Base-by-base conservation (phyloP, 2,888 invertebrate species). In the Drosophila greeni region DNA sequence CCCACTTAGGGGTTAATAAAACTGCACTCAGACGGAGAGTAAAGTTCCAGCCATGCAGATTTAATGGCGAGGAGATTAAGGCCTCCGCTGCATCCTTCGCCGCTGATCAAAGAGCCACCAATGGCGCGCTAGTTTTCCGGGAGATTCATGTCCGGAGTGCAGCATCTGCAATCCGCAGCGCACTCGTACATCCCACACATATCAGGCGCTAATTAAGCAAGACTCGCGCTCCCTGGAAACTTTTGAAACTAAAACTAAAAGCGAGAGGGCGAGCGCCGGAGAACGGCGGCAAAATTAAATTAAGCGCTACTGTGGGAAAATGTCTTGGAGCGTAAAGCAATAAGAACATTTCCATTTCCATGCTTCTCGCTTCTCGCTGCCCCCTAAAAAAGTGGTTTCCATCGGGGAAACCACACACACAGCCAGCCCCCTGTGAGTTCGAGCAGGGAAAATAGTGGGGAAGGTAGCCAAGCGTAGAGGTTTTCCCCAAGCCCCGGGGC, bases 241-340 rank as follows among this genome's bases (percentile, higher is more conserved):
- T 68, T 69, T 60, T 52, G 52, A 34, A 34, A n/a, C 69, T 61
- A 58, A 69, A 58, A 68, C 66, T 62, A 76, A 75, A 75, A 76
- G 73, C 66, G 66, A 73, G 70, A 75, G 57, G 61, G 48, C 23
- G 51, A 59, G 43, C 37, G 29, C 14, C 52, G 45, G 23, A 56
- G 43, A 47, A 39, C 36, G 47, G 72, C 56, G 72, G 73, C 66
- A 72, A 80, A 76, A 81, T 80, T 77, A 80, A 81, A 81, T 82
- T 77, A 82, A 76, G 66, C 77, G 74, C 76, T 79, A 77, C 75
- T 81, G 82, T 82, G 83, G 82, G 82, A 82, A 83, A 74, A 83
- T 70, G 66, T 72, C 64, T 74, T 75, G 70, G 69, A 77, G 82
- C 83, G 79, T 75, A 74, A 81, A 82, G 75, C 72, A 70, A 73